Evolutionary conservation across 2,113 vertebrate species (phyloP), one percentile per base, ranked within the genome.

Genomic region (Pristiophorus japonicus): DNA sequence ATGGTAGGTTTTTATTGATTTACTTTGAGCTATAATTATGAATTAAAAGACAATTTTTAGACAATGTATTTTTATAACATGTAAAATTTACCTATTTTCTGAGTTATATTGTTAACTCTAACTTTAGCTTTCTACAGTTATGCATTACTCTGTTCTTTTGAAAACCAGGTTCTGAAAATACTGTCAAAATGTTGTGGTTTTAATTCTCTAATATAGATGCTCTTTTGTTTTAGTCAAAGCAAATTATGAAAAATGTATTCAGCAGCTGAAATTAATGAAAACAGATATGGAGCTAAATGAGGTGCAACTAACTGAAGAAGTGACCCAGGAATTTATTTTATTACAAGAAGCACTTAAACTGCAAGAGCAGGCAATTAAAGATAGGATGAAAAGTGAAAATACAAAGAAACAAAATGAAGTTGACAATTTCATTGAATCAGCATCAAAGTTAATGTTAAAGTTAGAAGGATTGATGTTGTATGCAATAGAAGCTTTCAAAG

Each of bases 201-300:
- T 94, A 14, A 94, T 51, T 51, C 45, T 51, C 93, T 70, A 51
- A 70, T 38, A 45, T 47, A 30, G 27, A 51, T 94, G 65, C 45
- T 30, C 20, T 30, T 70, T 94, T 95, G 27, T 84, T 84, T 95
- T 85, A 95, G 95, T 85, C 59, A 95, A 81, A 85, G 95, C 42
- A 22, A 63, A 78, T 95, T 95, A 84, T 84, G 95, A 95, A 95
- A 95, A 65, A 65, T 81, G 78, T 73, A 84, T 95, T 73, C 51
- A 78, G 62, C 70, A 78, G 59, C 38, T 95, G 51, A 95, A 75
- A 18, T 47, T 38, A 95, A 62, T 95, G 95, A 95, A 95, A 63
- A 75, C 73, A 22, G 75, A 84, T 6, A 95, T 78, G 62, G 95
- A 95, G 51, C 47, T 59, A 95, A 81, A 78, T 59, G 78, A 38